phyloP scores from a whole-genome alignment of 1,140 invertebrate genomes.

The Bactericera cockerelli region DNA sequence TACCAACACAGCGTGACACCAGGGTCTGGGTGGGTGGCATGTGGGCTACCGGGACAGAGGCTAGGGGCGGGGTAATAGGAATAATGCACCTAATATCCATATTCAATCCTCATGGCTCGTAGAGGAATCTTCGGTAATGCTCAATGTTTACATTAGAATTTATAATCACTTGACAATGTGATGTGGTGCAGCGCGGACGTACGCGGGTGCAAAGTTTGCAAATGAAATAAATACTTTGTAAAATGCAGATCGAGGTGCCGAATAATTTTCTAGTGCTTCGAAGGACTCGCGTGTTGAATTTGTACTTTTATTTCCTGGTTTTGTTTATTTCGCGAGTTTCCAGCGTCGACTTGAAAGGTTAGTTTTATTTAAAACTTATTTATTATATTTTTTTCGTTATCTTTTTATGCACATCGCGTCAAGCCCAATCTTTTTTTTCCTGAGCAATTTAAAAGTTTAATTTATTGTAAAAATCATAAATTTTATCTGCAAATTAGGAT shows the following conservation, averaged over 20 bases:
- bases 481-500: too few relatives aligned
- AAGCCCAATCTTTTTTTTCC: too few relatives aligned
- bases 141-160: slow-evolving; percentile 4
- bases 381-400: too few relatives aligned
- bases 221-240: not conserved
- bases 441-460: too few relatives aligned
- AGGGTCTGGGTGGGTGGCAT: slow-evolving; percentile 7
- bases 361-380: not conserved
- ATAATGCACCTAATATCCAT: slow-evolving; percentile 1
- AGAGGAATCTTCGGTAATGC: not conserved
- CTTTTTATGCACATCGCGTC: too few relatives aligned
- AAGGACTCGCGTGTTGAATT: not conserved
- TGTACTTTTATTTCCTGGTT: not conserved
- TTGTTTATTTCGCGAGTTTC: not conserved
- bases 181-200: too few relatives aligned
- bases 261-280: not conserved
- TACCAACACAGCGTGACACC: slow-evolving; percentile 6
- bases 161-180: too few relatives aligned
- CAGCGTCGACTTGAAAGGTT: not conserved
- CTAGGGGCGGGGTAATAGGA: not conserved
- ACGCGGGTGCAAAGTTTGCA: too few relatives aligned
- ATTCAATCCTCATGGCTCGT: not conserved
- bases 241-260: not conserved
- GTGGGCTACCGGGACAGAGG: slow-evolving; percentile 3
- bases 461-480: too few relatives aligned